Evolutionary conservation across 1,140 invertebrate genomes (phyloP).

Genomic region (Drosophila ercepeae): DNA sequence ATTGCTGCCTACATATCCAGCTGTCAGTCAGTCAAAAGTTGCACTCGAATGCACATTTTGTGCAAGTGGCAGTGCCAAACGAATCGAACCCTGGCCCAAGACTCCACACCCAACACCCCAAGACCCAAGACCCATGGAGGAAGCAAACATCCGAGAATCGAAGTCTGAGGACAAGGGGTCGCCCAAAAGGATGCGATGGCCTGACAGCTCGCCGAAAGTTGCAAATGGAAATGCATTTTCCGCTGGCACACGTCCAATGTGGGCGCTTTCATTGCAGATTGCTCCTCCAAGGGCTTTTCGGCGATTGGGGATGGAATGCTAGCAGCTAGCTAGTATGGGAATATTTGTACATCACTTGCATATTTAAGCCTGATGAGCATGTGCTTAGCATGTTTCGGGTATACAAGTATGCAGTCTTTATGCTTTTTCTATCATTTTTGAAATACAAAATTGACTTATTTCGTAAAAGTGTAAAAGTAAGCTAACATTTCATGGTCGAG

Average conservation of each 20-base stretch:
- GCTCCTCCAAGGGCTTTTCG: slow-evolving; percentile 16
- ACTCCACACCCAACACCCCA: no score
- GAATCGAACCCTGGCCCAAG: slow-evolving; percentile 41
- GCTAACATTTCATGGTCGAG: neutral
- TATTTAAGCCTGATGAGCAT: slow-evolving; percentile 29
- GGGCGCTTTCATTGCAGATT: slow-evolving; percentile 27
- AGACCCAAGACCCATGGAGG: slow-evolving; percentile 19
- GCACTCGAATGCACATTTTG: slow-evolving; percentile 71
- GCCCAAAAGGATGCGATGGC: slow-evolving; percentile 28
- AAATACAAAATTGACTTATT: neutral
- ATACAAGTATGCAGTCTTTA: slow-evolving; percentile 2
- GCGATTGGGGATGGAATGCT: slow-evolving; percentile 15
- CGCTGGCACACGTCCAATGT: slow-evolving; percentile 48
- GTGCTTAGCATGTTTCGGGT: slow-evolving; percentile 25
- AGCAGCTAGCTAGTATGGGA: no score
- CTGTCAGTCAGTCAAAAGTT: slow-evolving; percentile 66
- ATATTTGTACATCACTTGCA: slow-evolving; percentile 24
- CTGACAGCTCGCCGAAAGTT: slow-evolving; percentile 35
- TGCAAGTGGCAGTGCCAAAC: slow-evolving; percentile 42
- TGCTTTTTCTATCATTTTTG: slow-evolving; percentile 15
- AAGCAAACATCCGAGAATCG: slow-evolving; percentile 1
- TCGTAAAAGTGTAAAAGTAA: neutral
- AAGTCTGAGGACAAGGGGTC: slow-evolving; percentile 4
- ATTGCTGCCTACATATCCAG: slow-evolving; percentile 2
- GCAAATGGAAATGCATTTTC: slow-evolving; percentile 59